Conservation (phyloP, 2,888 invertebrate species). For the Chymomyza amoena region DNA sequence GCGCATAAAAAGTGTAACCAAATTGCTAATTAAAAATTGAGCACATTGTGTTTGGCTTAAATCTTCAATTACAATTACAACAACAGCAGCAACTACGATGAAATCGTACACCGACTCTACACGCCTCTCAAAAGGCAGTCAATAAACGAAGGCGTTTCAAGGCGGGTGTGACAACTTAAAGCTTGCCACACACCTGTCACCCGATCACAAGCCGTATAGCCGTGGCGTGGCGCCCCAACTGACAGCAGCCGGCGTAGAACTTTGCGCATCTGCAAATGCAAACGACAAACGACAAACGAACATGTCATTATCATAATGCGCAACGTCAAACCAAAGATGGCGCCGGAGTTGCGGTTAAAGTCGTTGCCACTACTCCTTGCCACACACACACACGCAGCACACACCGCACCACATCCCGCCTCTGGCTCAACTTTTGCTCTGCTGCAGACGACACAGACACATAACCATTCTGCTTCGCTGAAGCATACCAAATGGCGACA, state of each 20-base stretch:
- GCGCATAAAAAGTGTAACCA: slow-evolving; percentile 26
- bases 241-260: neutral
- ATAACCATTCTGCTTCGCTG: slow-evolving; percentile 57
- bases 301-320: slow-evolving; percentile 68
- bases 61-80: slow-evolving; percentile 50
- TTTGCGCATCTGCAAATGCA: slow-evolving; percentile 13
- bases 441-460: neutral
- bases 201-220: slow-evolving; percentile 9
- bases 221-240: neutral
- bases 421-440: slow-evolving; percentile 2
- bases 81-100: too few relatives aligned
- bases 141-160: slow-evolving; percentile 64
- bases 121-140: slow-evolving; percentile 55
- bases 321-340: slow-evolving; percentile 48
- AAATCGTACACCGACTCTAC: slow-evolving; percentile 26
- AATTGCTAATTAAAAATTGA: slow-evolving; percentile 67
- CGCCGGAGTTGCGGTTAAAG: slow-evolving; percentile 29
- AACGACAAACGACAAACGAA: slow-evolving; percentile 51
- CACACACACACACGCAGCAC: neutral
- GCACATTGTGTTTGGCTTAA: slow-evolving; percentile 10
- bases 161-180: slow-evolving; percentile 55
- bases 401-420: slow-evolving; percentile 10
- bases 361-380: neutral
- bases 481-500: slow-evolving; percentile 68
- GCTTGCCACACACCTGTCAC: slow-evolving; percentile 49